Evolutionary conservation across 2,888 invertebrate genomes (phyloP).

Genomic region (Yponomeuta malinellus): DNA sequence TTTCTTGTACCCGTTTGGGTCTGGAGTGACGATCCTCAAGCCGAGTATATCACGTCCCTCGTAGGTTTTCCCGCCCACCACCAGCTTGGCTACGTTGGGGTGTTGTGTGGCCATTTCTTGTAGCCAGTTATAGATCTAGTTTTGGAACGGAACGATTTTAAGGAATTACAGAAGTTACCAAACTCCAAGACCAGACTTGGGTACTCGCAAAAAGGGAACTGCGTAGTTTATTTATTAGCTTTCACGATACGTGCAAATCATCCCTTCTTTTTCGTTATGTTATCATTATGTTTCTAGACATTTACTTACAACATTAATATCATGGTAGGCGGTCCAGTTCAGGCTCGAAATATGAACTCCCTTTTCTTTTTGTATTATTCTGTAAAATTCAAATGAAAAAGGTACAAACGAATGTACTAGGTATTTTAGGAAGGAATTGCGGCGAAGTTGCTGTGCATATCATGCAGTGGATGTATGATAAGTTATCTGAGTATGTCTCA

Average conservation of each 20-base stretch:
- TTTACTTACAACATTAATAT: slow-evolving; percentile 66
- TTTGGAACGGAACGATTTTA: background rate
- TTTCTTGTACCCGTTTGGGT: slow-evolving; percentile 44
- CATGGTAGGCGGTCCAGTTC: slow-evolving; percentile 77
- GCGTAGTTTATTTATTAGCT: background rate
- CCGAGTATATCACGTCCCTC: slow-evolving; percentile 67
- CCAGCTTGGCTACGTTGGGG: slow-evolving; percentile 59
- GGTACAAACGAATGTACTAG: too few species aligned
- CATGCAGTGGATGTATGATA: too few species aligned
- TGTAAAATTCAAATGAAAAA: background rate
- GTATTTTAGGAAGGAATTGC: too few species aligned
- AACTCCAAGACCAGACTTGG: background rate
- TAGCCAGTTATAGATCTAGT: slow-evolving; percentile 72
- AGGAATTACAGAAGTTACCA: background rate
- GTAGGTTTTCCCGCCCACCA: slow-evolving; percentile 74
- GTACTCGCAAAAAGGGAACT: background rate
- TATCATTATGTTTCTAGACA: background rate
- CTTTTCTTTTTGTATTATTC: background rate
- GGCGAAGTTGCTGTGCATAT: too few species aligned
- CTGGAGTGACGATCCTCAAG: slow-evolving; percentile 61
- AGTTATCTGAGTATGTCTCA: too few species aligned
- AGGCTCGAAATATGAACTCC: slow-evolving; percentile 45
- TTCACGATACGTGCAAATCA: background rate
- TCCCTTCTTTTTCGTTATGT: background rate
- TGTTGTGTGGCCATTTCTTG: slow-evolving; percentile 54